phyloP scores from a whole-genome alignment of 2,888 invertebrate species.

The Pachycephus smyrnensis region DNA sequence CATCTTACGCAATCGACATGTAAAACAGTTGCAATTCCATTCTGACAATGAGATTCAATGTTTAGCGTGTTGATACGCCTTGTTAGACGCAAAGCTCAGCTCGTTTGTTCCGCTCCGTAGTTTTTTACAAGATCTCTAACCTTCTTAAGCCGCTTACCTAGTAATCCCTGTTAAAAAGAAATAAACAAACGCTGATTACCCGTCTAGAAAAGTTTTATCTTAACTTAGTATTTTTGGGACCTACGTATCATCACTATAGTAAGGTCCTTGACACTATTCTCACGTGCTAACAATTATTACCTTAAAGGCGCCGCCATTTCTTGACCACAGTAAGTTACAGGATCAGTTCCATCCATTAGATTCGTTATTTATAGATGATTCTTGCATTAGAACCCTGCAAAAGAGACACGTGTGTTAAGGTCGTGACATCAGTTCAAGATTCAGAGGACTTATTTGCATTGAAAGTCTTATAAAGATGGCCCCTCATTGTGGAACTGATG shows the following conservation, averaged over 20 bases:
- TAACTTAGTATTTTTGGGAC: not conserved
- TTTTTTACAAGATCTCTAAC: slow-evolving; percentile 4
- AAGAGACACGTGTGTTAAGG: not conserved
- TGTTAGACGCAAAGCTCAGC: slow-evolving; percentile 51
- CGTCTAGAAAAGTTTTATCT: not conserved
- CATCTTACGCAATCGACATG: not conserved
- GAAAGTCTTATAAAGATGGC: not conserved
- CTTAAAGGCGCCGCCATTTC: not conserved
- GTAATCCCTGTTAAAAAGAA: not conserved
- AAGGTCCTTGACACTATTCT: not conserved
- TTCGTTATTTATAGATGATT: not conserved
- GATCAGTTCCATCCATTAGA: not conserved
- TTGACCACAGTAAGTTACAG: not conserved
- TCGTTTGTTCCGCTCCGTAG: slow-evolving; percentile 54
- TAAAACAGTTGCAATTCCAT: slow-evolving; percentile 4
- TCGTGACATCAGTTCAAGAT: not conserved
- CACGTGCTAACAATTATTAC: not conserved
- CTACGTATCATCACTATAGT: not conserved
- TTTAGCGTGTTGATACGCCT: slow-evolving; percentile 49
- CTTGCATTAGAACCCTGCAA: not conserved
- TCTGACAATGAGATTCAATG: slow-evolving; percentile 24
- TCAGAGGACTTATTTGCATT: not conserved
- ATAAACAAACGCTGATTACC: not conserved
- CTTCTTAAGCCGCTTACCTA: not conserved
- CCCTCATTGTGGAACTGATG: not conserved